Base-by-base conservation (phyloP, 2,888 invertebrate genomes). In the Sesia bembeciformis region DNA sequence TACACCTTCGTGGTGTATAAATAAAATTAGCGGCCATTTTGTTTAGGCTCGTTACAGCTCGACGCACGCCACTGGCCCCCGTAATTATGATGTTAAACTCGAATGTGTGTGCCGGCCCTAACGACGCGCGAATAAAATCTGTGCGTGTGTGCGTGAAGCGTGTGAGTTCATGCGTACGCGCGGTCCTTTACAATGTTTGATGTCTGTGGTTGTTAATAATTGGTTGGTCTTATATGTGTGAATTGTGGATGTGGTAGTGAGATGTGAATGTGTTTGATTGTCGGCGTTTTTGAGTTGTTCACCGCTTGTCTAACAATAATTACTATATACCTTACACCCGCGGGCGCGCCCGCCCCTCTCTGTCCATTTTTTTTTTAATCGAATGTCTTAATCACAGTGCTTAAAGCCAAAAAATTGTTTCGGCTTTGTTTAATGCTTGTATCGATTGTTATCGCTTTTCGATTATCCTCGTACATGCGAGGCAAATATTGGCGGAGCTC, bases 31-130 rank as follows among this genome's bases (percentile, higher is more conserved):
- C 79, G 72, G 85, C 88, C 88, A 88, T 89, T 88, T 89, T 88
- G 85, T 86, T 84, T 79, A 81, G 77, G 82, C 86, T 84, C 81
- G 87, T 89, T 85, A 87, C 86, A 85, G 78, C 79, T 79, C 82
- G 82, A 81, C 86, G 84, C 87, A 83, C 85, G 88, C 87, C 85
- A 83, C 76, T 81, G 85, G 81, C 78, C 78, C 78, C 78, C 76
- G 78, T 89, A 87, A 89, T 89, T 88, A 88, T 83, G 80, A 84
- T 81, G 86, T 80, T 76, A 72, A 63, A 63, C 62, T 58, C 53
- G 60, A 63, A 63, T 78, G 78, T 76, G 71, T 73, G 73, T 66
- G 63, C 61, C 65, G 61, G 58, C 65, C 68, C 67, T 72, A 70
- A 72, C 65, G 64, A 66, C 64, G 76, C 69, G 71, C 78, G 75